Percentiles rank a stretch among this genome's conserved stretches.
Conservation (phyloP, 2,113 vertebrate genomes). For the Trinectes maculatus region DNA sequence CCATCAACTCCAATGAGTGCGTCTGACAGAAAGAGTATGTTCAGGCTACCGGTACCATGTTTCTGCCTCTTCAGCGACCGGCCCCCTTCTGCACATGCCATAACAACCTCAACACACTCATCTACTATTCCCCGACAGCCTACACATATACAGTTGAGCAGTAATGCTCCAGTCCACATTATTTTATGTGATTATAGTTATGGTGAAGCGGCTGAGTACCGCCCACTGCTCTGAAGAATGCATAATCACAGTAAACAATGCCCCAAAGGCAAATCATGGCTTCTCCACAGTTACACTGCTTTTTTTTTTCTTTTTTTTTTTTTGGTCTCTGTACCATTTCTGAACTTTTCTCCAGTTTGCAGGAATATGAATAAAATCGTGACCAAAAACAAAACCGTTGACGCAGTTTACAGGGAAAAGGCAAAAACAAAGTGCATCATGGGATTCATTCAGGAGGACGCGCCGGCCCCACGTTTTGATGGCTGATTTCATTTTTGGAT, state of each 20-base stretch:
- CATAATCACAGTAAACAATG: constrained; percentile 64
- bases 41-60: constrained; percentile 32
- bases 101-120: constrained; percentile 45
- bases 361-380: neutral
- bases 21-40: constrained; percentile 45
- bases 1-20: constrained; percentile 57
- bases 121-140: constrained; percentile 31
- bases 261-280: constrained; percentile 46
- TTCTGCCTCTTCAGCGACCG: constrained; percentile 53
- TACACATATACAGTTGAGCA: constrained; percentile 38
- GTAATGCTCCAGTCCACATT: constrained; percentile 43
- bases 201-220: constrained; percentile 22
- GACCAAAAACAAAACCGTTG: neutral
- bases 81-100: constrained; percentile 45
- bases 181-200: constrained; percentile 50
- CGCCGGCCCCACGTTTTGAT: neutral
- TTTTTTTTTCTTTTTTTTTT: too few species aligned
- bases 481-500: constrained; percentile 7
- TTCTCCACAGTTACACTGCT: constrained; percentile 11
- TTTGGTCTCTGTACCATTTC: constrained; percentile 3
- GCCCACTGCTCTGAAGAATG: constrained; percentile 50
- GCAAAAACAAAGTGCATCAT: constrained; percentile 3
- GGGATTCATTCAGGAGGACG: constrained; percentile 12
- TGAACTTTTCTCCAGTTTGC: constrained; percentile 16
- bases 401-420: neutral